Conservation (phyloP, 1,140 invertebrate genomes). For the Bursaphelenchus mucronatus region DNA sequence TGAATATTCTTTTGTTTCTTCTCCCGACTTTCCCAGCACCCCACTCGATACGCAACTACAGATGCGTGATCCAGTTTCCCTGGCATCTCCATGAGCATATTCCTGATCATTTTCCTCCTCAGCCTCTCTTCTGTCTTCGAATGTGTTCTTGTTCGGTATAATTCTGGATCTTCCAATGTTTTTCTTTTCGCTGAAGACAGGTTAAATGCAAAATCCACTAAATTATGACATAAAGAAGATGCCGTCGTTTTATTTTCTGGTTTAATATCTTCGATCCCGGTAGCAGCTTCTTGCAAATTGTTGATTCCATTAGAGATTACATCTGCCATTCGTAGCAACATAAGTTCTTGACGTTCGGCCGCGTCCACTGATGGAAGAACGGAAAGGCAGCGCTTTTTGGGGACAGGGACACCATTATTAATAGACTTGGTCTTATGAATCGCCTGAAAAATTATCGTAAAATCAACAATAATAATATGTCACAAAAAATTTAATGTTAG, state of each 20-base stretch:
- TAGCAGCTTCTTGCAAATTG: slow-evolving; percentile 66
- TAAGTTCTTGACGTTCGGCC: slow-evolving; percentile 75
- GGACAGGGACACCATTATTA: slow-evolving; percentile 15
- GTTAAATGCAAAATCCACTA: slow-evolving; percentile 72
- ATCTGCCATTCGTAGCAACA: slow-evolving; percentile 75
- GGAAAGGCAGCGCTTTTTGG: slow-evolving; percentile 37
- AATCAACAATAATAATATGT: background rate
- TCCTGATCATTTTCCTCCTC: slow-evolving; percentile 70
- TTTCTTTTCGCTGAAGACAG: slow-evolving; percentile 71
- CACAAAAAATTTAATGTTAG: background rate
- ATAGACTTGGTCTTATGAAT: slow-evolving; percentile 44
- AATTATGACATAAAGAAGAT: slow-evolving; percentile 69
- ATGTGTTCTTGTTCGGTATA: slow-evolving; percentile 68
- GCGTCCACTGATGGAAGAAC: slow-evolving; percentile 73
- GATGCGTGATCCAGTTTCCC: slow-evolving; percentile 89
- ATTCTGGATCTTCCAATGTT: slow-evolving; percentile 75
- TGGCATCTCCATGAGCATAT: slow-evolving; percentile 73
- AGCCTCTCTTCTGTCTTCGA: slow-evolving; percentile 68
- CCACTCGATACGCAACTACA: slow-evolving; percentile 75
- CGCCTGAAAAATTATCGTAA: slow-evolving; percentile 21
- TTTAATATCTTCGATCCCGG: slow-evolving; percentile 55
- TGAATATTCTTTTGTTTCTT: slow-evolving; percentile 2
- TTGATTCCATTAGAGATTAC: slow-evolving; percentile 71
- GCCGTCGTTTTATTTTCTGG: slow-evolving; percentile 53
- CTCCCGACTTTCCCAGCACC: slow-evolving; percentile 28